phyloP scores from a whole-genome alignment of 1,140 invertebrate genomes.

The Sinonovacula constricta region DNA sequence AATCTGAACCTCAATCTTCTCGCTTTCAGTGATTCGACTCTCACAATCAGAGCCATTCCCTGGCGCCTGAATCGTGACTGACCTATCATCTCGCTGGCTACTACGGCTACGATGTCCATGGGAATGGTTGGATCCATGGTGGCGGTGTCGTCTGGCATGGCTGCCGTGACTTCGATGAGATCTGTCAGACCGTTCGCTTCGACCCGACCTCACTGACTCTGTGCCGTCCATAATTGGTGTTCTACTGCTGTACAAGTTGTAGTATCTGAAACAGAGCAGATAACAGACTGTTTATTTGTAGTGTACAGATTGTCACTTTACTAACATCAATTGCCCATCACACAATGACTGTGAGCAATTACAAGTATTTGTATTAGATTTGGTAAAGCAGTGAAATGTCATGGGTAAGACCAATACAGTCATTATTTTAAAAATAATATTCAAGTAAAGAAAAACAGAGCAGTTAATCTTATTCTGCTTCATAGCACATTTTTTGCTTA shows the following conservation, averaged over 20 bases:
- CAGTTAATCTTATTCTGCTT: no score
- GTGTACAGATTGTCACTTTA: no score
- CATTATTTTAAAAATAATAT: no score
- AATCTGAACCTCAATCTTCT: slow-evolving; percentile 90
- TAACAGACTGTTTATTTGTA: no score
- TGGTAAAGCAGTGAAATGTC: no score
- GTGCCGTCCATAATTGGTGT: slow-evolving; percentile 68
- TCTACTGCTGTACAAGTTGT: not conserved
- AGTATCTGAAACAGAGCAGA: not conserved
- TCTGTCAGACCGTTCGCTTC: slow-evolving; percentile 76
- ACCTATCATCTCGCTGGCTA: slow-evolving; percentile 69
- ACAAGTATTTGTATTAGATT: no score
- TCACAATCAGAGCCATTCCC: slow-evolving; percentile 71
- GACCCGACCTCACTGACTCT: slow-evolving; percentile 76
- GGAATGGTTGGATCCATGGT: slow-evolving; percentile 52
- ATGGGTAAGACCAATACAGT: no score
- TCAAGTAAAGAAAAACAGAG: no score
- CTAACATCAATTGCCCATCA: no score
- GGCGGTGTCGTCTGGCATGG: slow-evolving; percentile 59
- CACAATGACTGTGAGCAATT: no score
- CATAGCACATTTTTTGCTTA: no score
- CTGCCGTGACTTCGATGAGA: slow-evolving; percentile 73
- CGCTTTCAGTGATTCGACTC: slow-evolving; percentile 79
- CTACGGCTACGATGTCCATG: slow-evolving; percentile 58
- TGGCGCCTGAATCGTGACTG: slow-evolving; percentile 73